These are phyloP conservation scores for Thripadectes ignobilis DNA, from an alignment of 2,797 vertebrate species.

Conservation along the genomic window DNA sequence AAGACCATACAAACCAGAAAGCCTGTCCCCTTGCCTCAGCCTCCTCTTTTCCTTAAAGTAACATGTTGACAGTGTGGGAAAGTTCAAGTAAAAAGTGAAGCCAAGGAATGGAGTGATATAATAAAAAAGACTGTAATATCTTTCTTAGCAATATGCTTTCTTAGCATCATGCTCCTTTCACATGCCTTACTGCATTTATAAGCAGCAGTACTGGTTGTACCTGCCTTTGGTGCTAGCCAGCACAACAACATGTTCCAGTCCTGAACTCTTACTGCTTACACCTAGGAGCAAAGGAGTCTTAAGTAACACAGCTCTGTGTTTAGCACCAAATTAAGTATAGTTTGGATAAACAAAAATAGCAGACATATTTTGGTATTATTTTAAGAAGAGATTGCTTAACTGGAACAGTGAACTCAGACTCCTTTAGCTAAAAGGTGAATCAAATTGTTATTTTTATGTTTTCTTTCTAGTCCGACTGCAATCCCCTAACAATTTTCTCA, in stretches of 20 bases:
- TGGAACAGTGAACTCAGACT: background rate
- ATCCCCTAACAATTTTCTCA: background rate
- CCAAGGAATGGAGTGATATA: background rate
- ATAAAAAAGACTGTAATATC: background rate
- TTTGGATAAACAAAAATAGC: background rate
- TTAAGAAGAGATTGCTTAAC: background rate
- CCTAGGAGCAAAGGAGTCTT: background rate
- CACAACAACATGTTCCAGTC: background rate
- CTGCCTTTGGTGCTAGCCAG: background rate
- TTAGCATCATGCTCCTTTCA: background rate
- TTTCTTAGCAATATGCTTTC: background rate
- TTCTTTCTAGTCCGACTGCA: background rate
- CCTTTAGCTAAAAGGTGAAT: background rate
- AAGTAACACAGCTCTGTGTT: background rate
- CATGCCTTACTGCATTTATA: background rate
- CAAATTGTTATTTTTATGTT: background rate
- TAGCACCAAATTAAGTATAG: background rate
- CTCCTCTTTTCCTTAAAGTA: background rate
- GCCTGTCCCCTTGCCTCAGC: background rate
- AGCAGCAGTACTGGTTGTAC: background rate
- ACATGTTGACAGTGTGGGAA: background rate
- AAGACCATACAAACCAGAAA: background rate
- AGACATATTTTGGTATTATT: background rate
- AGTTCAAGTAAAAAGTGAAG: background rate
- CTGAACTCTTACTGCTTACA: background rate